phyloP scores from a whole-genome alignment of 2,797 vertebrate genomes.

The Benthosema pterotum region DNA sequence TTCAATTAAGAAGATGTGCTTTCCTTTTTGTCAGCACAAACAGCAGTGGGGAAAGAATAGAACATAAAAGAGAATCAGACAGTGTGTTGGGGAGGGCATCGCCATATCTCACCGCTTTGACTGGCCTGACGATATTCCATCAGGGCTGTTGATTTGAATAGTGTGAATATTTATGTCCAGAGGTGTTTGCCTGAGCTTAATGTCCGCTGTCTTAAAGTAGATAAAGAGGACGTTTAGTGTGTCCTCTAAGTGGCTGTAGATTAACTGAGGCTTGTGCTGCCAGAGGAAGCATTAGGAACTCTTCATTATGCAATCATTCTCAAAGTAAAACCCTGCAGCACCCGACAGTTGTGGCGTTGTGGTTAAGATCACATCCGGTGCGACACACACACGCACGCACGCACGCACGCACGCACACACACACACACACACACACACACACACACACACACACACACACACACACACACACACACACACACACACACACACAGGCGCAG shows the following conservation, averaged over 20 bases:
- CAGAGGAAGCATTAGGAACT: slow-evolving; percentile 72
- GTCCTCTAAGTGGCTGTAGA: slow-evolving; percentile 62
- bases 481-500: no score
- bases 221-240: slow-evolving; percentile 63
- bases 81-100: slow-evolving; percentile 8
- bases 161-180: slow-evolving; percentile 80
- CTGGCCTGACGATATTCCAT: slow-evolving; percentile 56
- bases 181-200: slow-evolving; percentile 76
- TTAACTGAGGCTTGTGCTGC: slow-evolving; percentile 54
- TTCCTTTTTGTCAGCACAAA: slow-evolving; percentile 74
- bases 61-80: slow-evolving; percentile 57
- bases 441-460: no score
- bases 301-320: slow-evolving; percentile 71
- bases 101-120: slow-evolving; percentile 50
- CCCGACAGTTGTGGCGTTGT: no score
- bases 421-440: no score
- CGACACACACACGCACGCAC: no score
- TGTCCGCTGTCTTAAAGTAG: slow-evolving; percentile 72
- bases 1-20: slow-evolving; percentile 74
- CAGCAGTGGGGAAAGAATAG: slow-evolving; percentile 32
- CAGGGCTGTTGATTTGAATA: slow-evolving; percentile 57
- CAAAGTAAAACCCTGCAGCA: slow-evolving; percentile 7
- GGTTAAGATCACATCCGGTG: no score
- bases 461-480: no score
- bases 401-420: no score